These are phyloP conservation scores for Gasterosteus aculeatus DNA, from an alignment of 2,113 vertebrate species.

Conservation along the genomic window DNA sequence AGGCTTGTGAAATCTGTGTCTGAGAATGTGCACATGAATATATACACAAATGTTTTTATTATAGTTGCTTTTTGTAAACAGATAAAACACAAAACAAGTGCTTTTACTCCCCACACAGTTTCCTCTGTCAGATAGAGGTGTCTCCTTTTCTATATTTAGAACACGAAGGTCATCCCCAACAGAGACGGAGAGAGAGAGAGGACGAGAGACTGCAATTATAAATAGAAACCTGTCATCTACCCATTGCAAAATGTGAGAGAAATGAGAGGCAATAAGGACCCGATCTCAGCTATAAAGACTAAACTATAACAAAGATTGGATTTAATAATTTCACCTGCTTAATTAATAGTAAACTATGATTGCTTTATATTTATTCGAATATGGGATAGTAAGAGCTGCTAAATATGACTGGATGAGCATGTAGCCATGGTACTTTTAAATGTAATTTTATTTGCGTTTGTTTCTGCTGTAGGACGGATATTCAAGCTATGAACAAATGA, in stretches of 20 bases:
- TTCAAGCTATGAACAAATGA: neutral
- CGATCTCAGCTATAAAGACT: neutral
- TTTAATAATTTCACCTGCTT: neutral
- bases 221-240: constrained; percentile 25
- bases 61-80: constrained; percentile 18
- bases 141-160: constrained; percentile 71
- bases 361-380: neutral
- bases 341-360: neutral
- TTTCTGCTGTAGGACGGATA: neutral
- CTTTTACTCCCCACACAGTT: constrained; percentile 17
- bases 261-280: neutral
- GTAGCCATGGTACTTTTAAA: neutral
- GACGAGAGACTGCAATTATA: constrained; percentile 21
- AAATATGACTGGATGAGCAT: neutral
- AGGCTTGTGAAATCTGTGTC: constrained; percentile 3
- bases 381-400: neutral
- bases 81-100: constrained; percentile 6
- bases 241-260: neutral
- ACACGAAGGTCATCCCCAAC: constrained; percentile 57
- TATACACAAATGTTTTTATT: neutral
- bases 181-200: constrained; percentile 26
- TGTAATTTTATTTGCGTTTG: neutral
- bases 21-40: neutral
- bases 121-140: constrained; percentile 43
- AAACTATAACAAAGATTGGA: neutral